Evolutionary conservation across 2,113 vertebrate species (phyloP).

Genomic region (Leucopternis melanops): DNA sequence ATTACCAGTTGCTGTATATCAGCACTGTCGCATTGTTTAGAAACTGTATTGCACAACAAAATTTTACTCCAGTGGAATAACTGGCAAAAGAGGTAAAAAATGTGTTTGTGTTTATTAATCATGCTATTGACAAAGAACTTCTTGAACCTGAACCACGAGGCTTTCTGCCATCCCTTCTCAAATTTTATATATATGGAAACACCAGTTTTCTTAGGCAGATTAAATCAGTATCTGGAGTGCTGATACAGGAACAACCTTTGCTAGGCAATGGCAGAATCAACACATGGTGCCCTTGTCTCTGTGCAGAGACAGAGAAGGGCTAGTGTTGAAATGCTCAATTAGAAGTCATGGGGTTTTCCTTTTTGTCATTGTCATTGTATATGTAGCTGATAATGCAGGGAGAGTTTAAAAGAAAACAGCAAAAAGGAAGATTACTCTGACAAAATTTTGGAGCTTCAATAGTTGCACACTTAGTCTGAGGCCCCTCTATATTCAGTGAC

Average conservation of each 20-base stretch:
- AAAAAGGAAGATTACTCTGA: neutral
- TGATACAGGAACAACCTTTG: neutral
- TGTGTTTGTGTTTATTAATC: neutral
- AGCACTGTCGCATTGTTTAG: neutral
- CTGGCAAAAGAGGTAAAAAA: neutral
- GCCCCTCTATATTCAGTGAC: neutral
- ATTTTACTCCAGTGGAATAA: neutral
- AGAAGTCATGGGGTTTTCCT: neutral
- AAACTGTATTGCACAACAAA: neutral
- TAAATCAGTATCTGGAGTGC: neutral
- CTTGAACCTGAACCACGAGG: fast-evolving
- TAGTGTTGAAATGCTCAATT: neutral
- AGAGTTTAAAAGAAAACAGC: neutral
- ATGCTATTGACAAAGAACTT: neutral
- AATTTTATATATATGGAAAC: neutral
- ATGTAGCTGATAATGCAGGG: neutral
- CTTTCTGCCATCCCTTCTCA: neutral
- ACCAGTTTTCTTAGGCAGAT: neutral
- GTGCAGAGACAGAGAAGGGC: neutral
- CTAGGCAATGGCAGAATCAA: neutral
- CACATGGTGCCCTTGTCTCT: neutral
- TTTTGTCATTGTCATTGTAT: neutral
- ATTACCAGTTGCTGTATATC: neutral
- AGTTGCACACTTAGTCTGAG: neutral
- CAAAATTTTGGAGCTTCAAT: neutral